Evolutionary conservation across 2,888 invertebrate species (phyloP).

Genomic region (Platycheirus albimanus): DNA sequence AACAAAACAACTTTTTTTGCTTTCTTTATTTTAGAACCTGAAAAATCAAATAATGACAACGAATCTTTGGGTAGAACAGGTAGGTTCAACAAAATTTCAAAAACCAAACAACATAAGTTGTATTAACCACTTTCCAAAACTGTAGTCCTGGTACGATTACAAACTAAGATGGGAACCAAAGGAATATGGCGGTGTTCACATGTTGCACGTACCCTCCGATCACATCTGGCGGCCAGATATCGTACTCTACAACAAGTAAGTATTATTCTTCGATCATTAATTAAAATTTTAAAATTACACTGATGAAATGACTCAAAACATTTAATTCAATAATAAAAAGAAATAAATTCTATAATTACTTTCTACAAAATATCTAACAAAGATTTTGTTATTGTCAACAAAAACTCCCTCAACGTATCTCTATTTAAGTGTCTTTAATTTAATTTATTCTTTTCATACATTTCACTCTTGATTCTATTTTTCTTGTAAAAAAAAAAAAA

Average conservation of each 20-base stretch:
- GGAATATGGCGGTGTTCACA: constrained; percentile 92
- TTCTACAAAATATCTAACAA: constrained; percentile 10
- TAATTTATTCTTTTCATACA: constrained; percentile 19
- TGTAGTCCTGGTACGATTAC: constrained; percentile 93
- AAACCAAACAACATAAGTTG: not conserved
- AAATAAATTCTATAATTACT: constrained; percentile 2
- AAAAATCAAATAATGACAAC: constrained; percentile 98
- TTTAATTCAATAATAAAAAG: not conserved
- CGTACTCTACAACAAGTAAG: constrained; percentile 92
- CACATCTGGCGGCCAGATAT: constrained; percentile 93
- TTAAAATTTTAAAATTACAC: no score
- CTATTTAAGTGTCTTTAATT: constrained; percentile 40
- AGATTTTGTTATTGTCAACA: constrained; percentile 32
- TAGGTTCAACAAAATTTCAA: constrained; percentile 80
- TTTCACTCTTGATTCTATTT: constrained; percentile 23
- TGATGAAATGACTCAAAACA: no score
- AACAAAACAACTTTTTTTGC: no score
- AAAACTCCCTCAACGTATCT: constrained; percentile 13
- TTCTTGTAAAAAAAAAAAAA: constrained; percentile 23
- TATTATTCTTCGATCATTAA: constrained; percentile 58
- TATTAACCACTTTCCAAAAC: constrained; percentile 77
- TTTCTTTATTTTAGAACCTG: constrained; percentile 90
- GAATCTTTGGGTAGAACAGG: constrained; percentile 90
- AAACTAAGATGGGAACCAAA: constrained; percentile 93
- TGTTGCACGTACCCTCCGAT: constrained; percentile 93